Base-by-base conservation (phyloP, 2,888 invertebrate species). In the Thecophora atra region DNA sequence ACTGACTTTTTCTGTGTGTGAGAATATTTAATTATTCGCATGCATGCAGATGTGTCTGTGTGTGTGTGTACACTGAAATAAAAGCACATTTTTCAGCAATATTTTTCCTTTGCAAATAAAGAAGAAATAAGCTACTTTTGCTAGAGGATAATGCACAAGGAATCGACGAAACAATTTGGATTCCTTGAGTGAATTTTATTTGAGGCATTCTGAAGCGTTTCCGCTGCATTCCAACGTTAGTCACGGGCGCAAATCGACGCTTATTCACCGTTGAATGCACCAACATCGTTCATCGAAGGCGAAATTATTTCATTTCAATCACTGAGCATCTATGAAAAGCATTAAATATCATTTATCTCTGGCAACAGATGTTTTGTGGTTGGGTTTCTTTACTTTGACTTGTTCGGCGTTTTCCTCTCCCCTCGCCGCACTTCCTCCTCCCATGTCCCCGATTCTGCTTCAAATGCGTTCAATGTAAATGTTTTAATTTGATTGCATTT, bases 221-320 rank as follows among this genome's bases (percentile, higher is more conserved):
- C n/a, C 37, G 7, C 37, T 37, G 11, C 37, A 37, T 37, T 37
- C 37, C 37, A 37, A 37, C 7, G 37, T 37, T 37, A 37, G 37
- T 37, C 37, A 37, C 11, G 37, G n/a, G 17, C 47, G 47, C 15
- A 28, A 13, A 26, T 4, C 26, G 6, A 11, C 15, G 24, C 28
- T 3, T 54, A 70, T 54, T 62, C 71, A 60, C 68, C 64, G 54
- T 24, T 8, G 17, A 26, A 30, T 30, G 44, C 70, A 69, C 68
- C 51, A 47, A 71, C 58, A 72, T 72, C 63, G 51, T 69, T 72
- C 71, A 42, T 62, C 71, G 68, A 72, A 21, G 51, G 70, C 70
- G n/a, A 65, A 62, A 69, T 56, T 68, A 70, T 74, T 70, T 73
- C 72, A 47, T 72, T 75, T 75, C 71, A 74, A 75, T 74, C 72